Base-by-base conservation (phyloP, 2,797 vertebrate species). In the Melanogrammus aeglefinus region DNA sequence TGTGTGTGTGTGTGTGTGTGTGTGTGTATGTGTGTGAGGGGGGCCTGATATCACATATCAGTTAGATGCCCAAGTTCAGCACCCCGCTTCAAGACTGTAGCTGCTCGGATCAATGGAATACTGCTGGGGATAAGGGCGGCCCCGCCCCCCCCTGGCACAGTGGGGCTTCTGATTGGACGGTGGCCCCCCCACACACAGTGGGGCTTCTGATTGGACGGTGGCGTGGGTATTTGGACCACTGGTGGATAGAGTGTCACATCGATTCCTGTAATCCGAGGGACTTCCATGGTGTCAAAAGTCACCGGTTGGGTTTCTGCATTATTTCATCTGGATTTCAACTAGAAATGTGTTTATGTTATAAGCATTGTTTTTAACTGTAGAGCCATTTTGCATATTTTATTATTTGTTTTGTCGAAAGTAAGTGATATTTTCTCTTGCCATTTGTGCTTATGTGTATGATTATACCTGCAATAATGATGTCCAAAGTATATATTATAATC, bases 21-120 rank as follows among this genome's bases (percentile, higher is more conserved):
- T 33, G 31, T 33, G 3, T 33, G 31, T 33, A 3, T 33, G 31
- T 33, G 31, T 13, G 41, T 44, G 41, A 12, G 41, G 47, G 47
- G 47, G 16, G 47, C 80, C 88, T 79, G 80, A 90, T 91, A 92
- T 92, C 89, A 85, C 82, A 75, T 90, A 84, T 92, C 92, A 82
- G 85, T 83, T 78, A 86, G 87, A 92, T 88, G 90, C 92, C 89
- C 88, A 90, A 92, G 89, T 91, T 89, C 86, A 91, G 86, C 86
- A 77, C 86, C 88, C 14, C 9, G 24, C 63, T 75, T 77, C 81
- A 81, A 75, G 74, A 66, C 80, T 79, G 82, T 76, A 80, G 83
- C 82, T 78, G 87, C 81, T 82, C 10, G 44, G 87, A 91, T 93
- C 89, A 87, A 88, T 89, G 88, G 83, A 84, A 84, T 78, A 78